Percentiles rank a stretch among this genome's conserved stretches.
Conservation (phyloP, 1,140 invertebrate genomes). For the Drosophila insularis region DNA sequence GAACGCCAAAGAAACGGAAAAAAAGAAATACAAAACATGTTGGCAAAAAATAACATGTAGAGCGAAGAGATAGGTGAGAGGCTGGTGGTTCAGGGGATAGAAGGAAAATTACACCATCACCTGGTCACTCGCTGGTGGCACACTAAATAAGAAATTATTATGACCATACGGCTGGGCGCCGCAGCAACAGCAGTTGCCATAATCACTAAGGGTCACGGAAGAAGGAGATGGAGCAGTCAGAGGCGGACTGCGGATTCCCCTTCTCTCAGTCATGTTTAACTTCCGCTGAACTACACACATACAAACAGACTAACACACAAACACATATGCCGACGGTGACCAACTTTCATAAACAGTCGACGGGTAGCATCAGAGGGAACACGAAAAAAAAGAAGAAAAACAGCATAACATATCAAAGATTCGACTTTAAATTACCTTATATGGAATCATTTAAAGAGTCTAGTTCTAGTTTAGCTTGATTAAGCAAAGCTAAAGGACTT, state of each 20-base stretch:
- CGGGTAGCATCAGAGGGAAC: background rate
- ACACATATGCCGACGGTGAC: conserved; percentile 36
- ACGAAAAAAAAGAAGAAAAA: conserved; percentile 24
- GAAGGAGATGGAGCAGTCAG: background rate
- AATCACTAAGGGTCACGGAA: conserved; percentile 32
- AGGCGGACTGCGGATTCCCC: background rate
- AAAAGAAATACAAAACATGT: conserved; percentile 57
- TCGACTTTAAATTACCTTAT: background rate
- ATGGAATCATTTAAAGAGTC: background rate
- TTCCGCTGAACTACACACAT: conserved; percentile 58
- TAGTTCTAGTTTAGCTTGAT: too few relatives aligned
- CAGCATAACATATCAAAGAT: background rate
- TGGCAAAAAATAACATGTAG: conserved; percentile 11
- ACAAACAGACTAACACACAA: conserved; percentile 14
- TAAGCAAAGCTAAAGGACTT: too few relatives aligned
- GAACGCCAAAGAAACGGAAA: conserved; percentile 22
- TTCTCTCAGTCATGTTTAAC: conserved; percentile 51
- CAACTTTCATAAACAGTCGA: conserved; percentile 65
- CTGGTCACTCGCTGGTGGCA: conserved; percentile 45
- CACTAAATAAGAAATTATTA: conserved; percentile 78
- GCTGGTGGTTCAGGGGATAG: background rate
- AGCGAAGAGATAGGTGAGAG: background rate
- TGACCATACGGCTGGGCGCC: conserved; percentile 52
- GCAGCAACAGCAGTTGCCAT: conserved; percentile 49
- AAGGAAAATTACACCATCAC: conserved; percentile 36